Evolutionary conservation across 2,113 vertebrate genomes (phyloP).

Genomic region (Prietella phreatophila): DNA sequence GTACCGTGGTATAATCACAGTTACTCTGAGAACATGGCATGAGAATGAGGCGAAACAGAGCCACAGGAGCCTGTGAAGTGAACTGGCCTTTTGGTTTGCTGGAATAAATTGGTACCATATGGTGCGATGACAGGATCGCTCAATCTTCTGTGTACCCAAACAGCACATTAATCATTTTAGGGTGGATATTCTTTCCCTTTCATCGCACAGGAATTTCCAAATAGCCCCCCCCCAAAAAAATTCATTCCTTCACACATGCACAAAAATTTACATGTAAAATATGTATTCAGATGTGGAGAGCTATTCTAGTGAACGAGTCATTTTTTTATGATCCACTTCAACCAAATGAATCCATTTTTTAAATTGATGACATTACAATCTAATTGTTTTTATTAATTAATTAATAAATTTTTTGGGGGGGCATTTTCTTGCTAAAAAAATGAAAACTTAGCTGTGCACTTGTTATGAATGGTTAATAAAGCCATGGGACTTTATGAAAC

Average conservation of each 20-base stretch:
- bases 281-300: slow-evolving; percentile 58
- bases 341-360: slow-evolving; percentile 8
- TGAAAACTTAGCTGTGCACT: neutral
- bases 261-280: slow-evolving; percentile 68
- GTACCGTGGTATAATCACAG: slow-evolving; percentile 27
- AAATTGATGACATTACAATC: neutral
- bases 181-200: slow-evolving; percentile 74
- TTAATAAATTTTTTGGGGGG: neutral
- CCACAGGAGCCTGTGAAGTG: slow-evolving; percentile 67
- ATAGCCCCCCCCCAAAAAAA: slow-evolving; percentile 65
- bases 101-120: slow-evolving; percentile 81
- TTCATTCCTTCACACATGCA: slow-evolving; percentile 72
- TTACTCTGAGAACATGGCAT: slow-evolving; percentile 43
- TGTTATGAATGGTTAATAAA: neutral
- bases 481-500: slow-evolving; percentile 17
- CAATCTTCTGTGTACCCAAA: slow-evolving; percentile 79
- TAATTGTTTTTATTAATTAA: neutral
- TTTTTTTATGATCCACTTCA: slow-evolving; percentile 25
- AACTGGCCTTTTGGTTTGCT: slow-evolving; percentile 72
- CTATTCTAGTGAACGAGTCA: neutral
- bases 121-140: slow-evolving; percentile 78
- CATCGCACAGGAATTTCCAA: slow-evolving; percentile 76
- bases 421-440: neutral
- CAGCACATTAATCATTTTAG: slow-evolving; percentile 79
- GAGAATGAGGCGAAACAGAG: slow-evolving; percentile 56